Percentiles rank a stretch among this genome's conserved stretches.
Conservation (phyloP, 2,888 invertebrate genomes). For the Dysmachus trigonus region DNA sequence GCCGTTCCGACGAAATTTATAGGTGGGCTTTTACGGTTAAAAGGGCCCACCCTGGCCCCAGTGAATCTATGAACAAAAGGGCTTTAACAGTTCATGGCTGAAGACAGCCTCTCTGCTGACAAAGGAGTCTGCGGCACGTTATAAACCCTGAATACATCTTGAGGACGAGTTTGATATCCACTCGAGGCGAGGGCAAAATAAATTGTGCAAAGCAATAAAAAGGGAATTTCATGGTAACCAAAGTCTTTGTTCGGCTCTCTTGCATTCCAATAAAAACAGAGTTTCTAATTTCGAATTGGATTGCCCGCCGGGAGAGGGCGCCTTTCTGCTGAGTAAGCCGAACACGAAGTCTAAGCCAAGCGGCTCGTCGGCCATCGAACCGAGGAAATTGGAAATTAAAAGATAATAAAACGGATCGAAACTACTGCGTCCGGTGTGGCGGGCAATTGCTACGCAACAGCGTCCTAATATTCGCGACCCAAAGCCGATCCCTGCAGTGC, state of each 20-base stretch:
- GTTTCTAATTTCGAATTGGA: constrained; percentile 13
- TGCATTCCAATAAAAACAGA: constrained; percentile 17
- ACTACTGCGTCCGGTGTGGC: background rate
- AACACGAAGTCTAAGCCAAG: background rate
- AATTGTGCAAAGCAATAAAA: constrained; percentile 30
- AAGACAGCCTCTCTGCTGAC: constrained; percentile 12
- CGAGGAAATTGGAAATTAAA: constrained; percentile 29
- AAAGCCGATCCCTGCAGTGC: background rate
- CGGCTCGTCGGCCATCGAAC: background rate
- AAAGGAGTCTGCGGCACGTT: constrained; percentile 1
- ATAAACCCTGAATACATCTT: background rate
- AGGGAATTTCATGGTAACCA: constrained; percentile 29
- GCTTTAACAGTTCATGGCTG: background rate
- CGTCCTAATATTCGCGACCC: background rate
- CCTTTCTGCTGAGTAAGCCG: background rate
- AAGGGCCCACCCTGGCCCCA: background rate
- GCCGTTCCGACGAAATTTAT: constrained; percentile 10
- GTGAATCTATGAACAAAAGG: background rate
- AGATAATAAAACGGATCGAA: constrained; percentile 23
- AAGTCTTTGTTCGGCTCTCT: background rate
- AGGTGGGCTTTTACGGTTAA: constrained; percentile 18
- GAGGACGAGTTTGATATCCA: constrained; percentile 25
- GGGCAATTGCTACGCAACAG: background rate
- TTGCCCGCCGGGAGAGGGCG: background rate
- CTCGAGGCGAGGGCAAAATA: constrained; percentile 1